Conservation (phyloP, 2,797 vertebrate species). For the Schizopygopsis malacanthus region DNA sequence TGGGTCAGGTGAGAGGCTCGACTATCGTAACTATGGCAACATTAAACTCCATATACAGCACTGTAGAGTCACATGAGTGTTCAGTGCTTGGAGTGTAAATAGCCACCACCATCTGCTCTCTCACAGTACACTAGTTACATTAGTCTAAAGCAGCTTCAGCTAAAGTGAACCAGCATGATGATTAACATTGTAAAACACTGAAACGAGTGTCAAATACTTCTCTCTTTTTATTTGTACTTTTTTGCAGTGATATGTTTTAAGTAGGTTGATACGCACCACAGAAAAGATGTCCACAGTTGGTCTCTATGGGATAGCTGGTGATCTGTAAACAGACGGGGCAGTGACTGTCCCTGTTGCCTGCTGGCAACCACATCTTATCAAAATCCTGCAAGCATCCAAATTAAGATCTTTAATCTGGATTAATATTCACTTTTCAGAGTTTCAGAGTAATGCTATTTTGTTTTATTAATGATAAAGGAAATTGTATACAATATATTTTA, state of each 20-base stretch:
- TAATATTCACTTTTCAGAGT: background rate
- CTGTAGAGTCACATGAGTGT: conserved; percentile 44
- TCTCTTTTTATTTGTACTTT: background rate
- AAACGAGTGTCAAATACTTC: background rate
- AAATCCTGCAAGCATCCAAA: conserved; percentile 61
- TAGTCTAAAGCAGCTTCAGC: background rate
- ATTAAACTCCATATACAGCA: conserved; percentile 48
- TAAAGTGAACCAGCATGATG: background rate
- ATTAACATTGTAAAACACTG: background rate
- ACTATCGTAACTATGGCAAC: conserved; percentile 45
- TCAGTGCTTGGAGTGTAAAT: conserved; percentile 1
- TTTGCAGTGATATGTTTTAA: background rate
- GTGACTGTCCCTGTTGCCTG: conserved; percentile 71
- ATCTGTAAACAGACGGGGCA: conserved; percentile 86
- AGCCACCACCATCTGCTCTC: conserved; percentile 38
- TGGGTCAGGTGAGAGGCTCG: conserved; percentile 5
- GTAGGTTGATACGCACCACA: conserved; percentile 76
- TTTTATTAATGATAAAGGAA: background rate
- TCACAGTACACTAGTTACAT: background rate
- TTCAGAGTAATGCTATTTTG: background rate
- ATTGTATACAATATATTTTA: background rate
- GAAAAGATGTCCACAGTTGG: conserved; percentile 87
- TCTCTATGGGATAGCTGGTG: conserved; percentile 81
- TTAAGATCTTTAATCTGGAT: background rate
- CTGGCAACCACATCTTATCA: conserved; percentile 61